These are phyloP conservation scores for Limenitis camilla DNA, from an alignment of 2,888 invertebrate species.

Conservation along the genomic window DNA sequence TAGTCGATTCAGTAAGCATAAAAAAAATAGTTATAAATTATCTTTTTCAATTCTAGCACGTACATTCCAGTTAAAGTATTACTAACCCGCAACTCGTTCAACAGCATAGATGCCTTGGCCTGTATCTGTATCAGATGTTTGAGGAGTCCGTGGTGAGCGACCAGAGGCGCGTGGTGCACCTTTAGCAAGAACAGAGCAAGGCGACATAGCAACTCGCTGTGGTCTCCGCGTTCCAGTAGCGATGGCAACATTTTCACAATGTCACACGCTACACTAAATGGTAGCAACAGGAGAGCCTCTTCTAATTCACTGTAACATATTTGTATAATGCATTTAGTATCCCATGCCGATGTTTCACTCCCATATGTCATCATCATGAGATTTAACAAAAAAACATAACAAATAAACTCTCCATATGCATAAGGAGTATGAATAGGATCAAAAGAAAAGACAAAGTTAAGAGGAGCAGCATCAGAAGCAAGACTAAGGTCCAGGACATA, in stretches of 20 bases:
- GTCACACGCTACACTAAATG: constrained; percentile 86
- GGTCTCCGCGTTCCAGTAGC: constrained; percentile 79
- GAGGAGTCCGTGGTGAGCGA: constrained; percentile 80
- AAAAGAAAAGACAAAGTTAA: too few species aligned
- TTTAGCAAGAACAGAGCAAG: constrained; percentile 84
- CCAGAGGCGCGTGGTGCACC: constrained; percentile 86
- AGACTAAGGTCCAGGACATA: too few species aligned
- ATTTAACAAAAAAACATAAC: too few species aligned
- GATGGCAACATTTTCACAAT: constrained; percentile 82
- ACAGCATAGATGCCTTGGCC: constrained; percentile 70
- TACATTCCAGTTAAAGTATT: not conserved
- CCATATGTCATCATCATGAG: too few species aligned
- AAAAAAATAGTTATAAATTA: too few species aligned
- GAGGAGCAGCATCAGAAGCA: too few species aligned
- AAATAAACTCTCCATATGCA: too few species aligned
- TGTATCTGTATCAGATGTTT: constrained; percentile 78
- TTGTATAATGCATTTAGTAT: too few species aligned
- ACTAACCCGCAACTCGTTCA: constrained; percentile 77
- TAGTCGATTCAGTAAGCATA: too few species aligned
- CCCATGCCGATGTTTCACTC: too few species aligned
- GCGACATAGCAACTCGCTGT: constrained; percentile 85
- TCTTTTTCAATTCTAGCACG: not conserved
- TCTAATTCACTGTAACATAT: constrained; percentile 89
- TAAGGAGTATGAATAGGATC: too few species aligned
- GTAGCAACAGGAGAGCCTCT: constrained; percentile 89